Base-by-base conservation (phyloP, 2,797 vertebrate species). In the Masticophis lateralis region DNA sequence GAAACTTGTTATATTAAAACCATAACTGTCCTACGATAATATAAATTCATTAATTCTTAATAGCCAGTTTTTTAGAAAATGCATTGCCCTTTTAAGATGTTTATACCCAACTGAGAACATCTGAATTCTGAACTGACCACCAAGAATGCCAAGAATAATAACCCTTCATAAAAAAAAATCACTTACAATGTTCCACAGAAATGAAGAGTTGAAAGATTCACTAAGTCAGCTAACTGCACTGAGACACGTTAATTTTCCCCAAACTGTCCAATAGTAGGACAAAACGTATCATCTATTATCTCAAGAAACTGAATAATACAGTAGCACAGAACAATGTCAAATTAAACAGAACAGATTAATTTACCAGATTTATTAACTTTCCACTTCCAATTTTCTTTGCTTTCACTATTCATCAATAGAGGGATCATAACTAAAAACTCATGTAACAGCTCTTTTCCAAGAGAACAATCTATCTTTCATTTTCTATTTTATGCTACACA, bases 271-370 rank as follows among this genome's bases (percentile, higher is more conserved):
- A 51, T 22, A 25, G 20, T n/a, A 88, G 55, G 12, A 14, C 59
- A 59, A 27, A 74, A 5, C 10, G 2, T 53, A 74, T 47, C 86
- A 66, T 59, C 0, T 13, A 59, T 89, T 92, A 92, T 47, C 60
- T 92, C 59, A 79, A 79, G 57, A 94, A 63, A 59, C 43, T 92
- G 16, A 91, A 61, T 47, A 32, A 93, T 91, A 0, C 32, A 0
- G 6, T 74, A 92, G 59, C 1, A 7, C 22, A 94, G 51, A 20
- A 89, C 27, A 87, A 86, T 0, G 63, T 20, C 0, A 37, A 74
- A 90, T 91, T 59, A 60, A 91, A 63, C 22, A 74, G 27, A 91
- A 74, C 20, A 86, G 20, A 90, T 87, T 93, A 59, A n/a, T 90
- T 90, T 83, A 63, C 32, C 66, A 27, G 32, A 91, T 91, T 91